phyloP scores from a whole-genome alignment of 2,113 vertebrate species.

The Pampusana beccarii region DNA sequence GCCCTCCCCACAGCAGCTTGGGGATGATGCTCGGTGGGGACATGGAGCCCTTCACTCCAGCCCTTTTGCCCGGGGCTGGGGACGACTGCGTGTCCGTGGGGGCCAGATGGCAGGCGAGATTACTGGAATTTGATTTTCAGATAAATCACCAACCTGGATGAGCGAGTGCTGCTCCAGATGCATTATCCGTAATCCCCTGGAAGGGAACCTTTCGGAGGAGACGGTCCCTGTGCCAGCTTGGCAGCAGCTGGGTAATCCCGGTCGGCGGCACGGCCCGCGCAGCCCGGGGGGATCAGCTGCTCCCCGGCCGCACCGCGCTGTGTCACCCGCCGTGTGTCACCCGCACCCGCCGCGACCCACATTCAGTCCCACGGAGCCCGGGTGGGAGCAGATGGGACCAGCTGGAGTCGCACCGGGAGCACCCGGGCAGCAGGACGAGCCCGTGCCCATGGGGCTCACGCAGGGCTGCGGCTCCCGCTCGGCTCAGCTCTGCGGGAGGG shows the following conservation, averaged over 20 bases:
- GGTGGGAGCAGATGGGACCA: conserved; percentile 2
- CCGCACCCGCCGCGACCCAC: background rate
- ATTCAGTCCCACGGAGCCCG: background rate
- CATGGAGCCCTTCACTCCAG: background rate
- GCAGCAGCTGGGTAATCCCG: conserved; percentile 57
- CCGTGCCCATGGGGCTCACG: background rate
- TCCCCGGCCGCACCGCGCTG: background rate
- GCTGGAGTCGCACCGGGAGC: conserved; percentile 23
- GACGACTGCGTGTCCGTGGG: background rate
- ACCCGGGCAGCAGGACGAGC: background rate
- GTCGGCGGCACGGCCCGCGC: background rate
- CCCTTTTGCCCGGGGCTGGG: background rate
- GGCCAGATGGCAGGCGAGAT: conserved; percentile 71
- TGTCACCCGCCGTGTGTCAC: background rate
- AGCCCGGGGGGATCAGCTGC: conserved; percentile 17
- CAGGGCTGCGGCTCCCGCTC: fast-evolving
- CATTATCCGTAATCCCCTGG: conserved; percentile 64
- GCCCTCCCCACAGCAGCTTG: background rate
- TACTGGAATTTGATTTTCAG: conserved; percentile 72
- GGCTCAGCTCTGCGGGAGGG: fast-evolving
- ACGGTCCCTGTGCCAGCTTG: background rate
- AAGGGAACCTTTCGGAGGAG: conserved; percentile 61
- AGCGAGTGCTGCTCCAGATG: conserved; percentile 56
- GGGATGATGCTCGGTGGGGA: background rate
- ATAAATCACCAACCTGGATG: conserved; percentile 63